Evolutionary conservation across 2,113 vertebrate genomes (phyloP), one percentile per base, ranked within the genome.

Genomic region (Daphoenositta chrysoptera): DNA sequence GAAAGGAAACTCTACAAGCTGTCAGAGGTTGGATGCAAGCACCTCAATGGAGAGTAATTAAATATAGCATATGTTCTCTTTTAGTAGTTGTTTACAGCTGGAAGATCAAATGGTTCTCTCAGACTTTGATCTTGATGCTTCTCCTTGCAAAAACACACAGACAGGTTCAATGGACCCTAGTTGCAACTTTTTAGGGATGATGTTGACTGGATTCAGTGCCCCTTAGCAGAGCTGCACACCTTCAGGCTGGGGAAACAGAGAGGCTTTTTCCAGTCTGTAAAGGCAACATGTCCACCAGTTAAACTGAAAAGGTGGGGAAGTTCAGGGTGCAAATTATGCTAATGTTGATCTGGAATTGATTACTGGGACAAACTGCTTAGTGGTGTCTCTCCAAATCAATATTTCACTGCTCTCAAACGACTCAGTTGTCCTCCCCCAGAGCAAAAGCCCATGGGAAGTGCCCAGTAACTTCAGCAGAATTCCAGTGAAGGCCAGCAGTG

Each of bases 51-150:
- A 24, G 6, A 3, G 47, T 92, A 97, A 97, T 97, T 95, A 93
- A 90, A 89, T 87, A 78, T 1, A 87, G 90, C 64, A 30, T 48
- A 39, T 79, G 73, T 80, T 89, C 69, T 91, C 81, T 84, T 87
- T 69, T 65, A 89, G 54, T 20, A 44, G 63, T 78, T 70, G 84
- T 94, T 97, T 97, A 97, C 87, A 93, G 54, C 73, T 91, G 42
- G 30, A 51, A 96, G 95, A 97, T 95, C 78, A 97, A 96, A 96
- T 80, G 54, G 37, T 54, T 90, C 72, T 66, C 68, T 84, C 53
- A 54, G 91, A 81, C 88, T 97, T 82, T 95, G 91, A 97, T 96
- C 94, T 96, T 82, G 47, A 81, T 78, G 44, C 17, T 83, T 65
- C 83, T 56, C 79, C 63, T 92, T 65, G 65, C 45, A 92, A 91